Evolutionary conservation across 2,888 invertebrate species (phyloP).

Genomic region (Trachelus tabidus): DNA sequence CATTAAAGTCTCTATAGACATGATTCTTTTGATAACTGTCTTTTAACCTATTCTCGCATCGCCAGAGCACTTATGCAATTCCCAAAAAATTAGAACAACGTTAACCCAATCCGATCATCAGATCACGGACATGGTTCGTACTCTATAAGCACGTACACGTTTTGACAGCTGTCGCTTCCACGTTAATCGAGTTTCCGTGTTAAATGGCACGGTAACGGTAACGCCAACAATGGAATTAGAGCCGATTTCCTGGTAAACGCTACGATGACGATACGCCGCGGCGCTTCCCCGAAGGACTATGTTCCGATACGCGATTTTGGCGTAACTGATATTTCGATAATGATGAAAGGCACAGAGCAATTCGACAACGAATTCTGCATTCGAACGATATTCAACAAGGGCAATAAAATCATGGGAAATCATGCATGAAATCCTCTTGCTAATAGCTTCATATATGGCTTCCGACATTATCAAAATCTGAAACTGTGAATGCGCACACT

Average conservation of each 20-base stretch:
- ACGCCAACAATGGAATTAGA: slow-evolving; percentile 38
- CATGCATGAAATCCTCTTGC: background rate
- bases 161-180: slow-evolving; percentile 48
- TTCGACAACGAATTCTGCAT: background rate
- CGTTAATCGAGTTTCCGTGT: slow-evolving; percentile 51
- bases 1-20: background rate
- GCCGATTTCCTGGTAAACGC: slow-evolving; percentile 30
- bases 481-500: background rate
- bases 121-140: background rate
- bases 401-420: background rate
- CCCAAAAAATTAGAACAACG: background rate
- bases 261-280: slow-evolving; percentile 1
- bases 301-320: background rate
- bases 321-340: background rate
- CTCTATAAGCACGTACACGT: slow-evolving; percentile 18
- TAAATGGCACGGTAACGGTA: slow-evolving; percentile 37
- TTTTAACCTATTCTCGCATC: background rate
- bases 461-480: background rate
- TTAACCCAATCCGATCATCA: background rate
- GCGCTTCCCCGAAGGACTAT: background rate
- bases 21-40: background rate
- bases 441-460: background rate
- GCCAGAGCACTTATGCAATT: background rate
- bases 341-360: background rate
- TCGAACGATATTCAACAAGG: background rate